Percentiles rank a stretch among this genome's conserved stretches.
These are phyloP conservation scores for Sorex araneus DNA, from an alignment of 2,113 vertebrate species.

Conservation along the genomic window DNA sequence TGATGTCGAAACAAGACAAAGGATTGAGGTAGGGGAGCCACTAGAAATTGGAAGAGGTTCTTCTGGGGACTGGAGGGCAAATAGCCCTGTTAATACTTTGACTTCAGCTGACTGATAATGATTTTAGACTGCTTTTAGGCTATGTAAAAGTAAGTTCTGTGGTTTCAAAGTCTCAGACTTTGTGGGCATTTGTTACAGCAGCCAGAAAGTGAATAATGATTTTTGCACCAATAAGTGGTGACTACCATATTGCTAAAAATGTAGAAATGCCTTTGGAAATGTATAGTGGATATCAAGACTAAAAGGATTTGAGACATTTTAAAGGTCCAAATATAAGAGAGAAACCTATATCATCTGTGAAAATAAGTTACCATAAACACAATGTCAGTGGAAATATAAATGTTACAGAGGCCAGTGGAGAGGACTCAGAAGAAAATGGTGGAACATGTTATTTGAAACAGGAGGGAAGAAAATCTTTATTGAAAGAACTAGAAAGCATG, in stretches of 20 bases:
- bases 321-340: background rate
- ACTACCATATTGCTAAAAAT: constrained; percentile 43
- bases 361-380: background rate
- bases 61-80: background rate
- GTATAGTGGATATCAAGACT: background rate
- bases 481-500: constrained; percentile 25
- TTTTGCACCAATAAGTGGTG: constrained; percentile 12
- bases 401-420: background rate
- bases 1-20: constrained; percentile 9
- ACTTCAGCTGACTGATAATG: background rate
- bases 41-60: constrained; percentile 2
- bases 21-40: background rate
- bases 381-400: constrained; percentile 31
- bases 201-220: constrained; percentile 31
- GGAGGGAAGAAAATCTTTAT: background rate
- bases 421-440: background rate
- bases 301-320: background rate
- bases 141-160: background rate
- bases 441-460: constrained; percentile 29
- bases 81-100: background rate
- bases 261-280: constrained; percentile 22
- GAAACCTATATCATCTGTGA: background rate
- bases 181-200: constrained; percentile 30
- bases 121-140: constrained; percentile 35
- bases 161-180: constrained; percentile 24